Base-by-base conservation (phyloP, 2,888 invertebrate genomes). In the Congeria kusceri region DNA sequence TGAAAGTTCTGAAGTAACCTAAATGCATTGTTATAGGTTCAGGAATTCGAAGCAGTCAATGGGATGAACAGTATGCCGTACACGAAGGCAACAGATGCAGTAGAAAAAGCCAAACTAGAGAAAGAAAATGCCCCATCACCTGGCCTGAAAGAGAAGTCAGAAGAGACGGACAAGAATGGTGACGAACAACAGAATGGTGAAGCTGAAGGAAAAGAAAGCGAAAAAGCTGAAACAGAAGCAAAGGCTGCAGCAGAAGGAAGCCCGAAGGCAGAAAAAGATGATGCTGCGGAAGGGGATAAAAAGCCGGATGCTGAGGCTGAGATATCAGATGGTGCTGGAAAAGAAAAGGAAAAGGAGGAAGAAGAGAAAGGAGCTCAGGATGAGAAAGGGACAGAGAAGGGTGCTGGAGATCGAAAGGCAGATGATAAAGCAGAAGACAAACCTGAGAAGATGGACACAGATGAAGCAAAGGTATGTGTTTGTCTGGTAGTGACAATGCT, bases 31-130 rank as follows among this genome's bases (percentile, higher is more conserved):
- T 20, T 47, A 11, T 58, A 95, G 95, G 98, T 99, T 44, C 99
- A 99, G 93, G 99, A 99, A 92, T 99, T 99, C 93, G 99, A 99
- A 93, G 96, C 97, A 91, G 98, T 99, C 81, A 99, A 99, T 93
- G 99, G 99, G 0, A 97, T 97, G 88, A 98, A 98, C 93, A 98
- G 98, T 91, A 98, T 99, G 97, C 98, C 99, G 18, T 93, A 94
- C 73, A 79, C 93, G 23, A 88, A 87, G 64, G 90, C 89, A 1
- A 87, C 86, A 49, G 90, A 90, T 29, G 88, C 88, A 39, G 74
- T 91, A 5, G 91, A 91, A 97, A 85, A 95, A 96, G 61, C 97
- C 96, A 92, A 87, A 88, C 89, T 84, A 56, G 90, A 89, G 27
- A 85, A 87, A 61, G 87, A 87, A 3, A 25, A 20, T 53, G 71